phyloP scores from a whole-genome alignment of 2,888 invertebrate genomes.

The Synergus itoensis region DNA sequence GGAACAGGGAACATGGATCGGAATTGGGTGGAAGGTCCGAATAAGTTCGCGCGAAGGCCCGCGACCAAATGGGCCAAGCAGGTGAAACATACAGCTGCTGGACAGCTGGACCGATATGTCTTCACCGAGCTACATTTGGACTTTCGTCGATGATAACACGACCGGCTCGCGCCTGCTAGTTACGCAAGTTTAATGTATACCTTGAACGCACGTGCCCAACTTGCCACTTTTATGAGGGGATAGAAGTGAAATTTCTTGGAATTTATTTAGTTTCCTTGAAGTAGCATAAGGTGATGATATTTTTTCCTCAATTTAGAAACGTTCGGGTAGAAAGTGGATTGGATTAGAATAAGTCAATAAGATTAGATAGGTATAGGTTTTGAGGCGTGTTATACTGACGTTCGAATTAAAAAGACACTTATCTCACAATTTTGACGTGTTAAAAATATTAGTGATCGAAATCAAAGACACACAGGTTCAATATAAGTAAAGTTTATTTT shows the following conservation, averaged over 20 bases:
- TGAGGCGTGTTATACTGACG: neutral
- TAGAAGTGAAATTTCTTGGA: conserved; percentile 20
- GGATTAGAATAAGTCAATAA: neutral
- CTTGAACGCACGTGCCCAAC: conserved; percentile 23
- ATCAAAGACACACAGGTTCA: no score
- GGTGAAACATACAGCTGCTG: conserved; percentile 72
- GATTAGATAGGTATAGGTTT: neutral
- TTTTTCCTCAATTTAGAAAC: neutral
- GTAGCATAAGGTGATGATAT: neutral
- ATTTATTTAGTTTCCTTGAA: neutral
- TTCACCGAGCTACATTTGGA: conserved; percentile 62
- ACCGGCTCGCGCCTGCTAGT: conserved; percentile 33
- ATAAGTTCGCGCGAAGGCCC: conserved; percentile 24
- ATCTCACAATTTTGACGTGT: no score
- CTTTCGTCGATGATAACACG: conserved; percentile 43
- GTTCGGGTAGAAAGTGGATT: neutral
- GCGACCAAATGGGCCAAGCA: conserved; percentile 59
- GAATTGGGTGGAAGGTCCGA: conserved; percentile 16
- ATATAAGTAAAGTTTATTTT: no score
- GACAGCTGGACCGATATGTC: conserved; percentile 75
- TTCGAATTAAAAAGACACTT: no score
- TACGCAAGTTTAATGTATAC: conserved; percentile 26
- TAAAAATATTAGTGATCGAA: no score
- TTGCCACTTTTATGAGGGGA: conserved; percentile 25
- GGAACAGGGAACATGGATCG: conserved; percentile 17